Evolutionary conservation across 2,113 vertebrate genomes (phyloP), one percentile per base, ranked within the genome.

Genomic region (Tragelaphus strepsiceros): DNA sequence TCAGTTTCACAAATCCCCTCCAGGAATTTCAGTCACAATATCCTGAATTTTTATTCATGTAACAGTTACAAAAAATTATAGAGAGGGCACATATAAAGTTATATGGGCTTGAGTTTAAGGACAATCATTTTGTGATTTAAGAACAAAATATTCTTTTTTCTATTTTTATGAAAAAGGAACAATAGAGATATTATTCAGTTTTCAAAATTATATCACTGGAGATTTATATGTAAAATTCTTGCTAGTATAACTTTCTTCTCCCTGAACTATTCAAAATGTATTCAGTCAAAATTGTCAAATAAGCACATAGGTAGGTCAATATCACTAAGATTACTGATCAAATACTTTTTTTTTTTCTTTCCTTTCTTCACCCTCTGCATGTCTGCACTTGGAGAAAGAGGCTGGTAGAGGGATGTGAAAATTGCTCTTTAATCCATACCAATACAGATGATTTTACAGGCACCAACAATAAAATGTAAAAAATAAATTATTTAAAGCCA

Each of bases 1-100:
- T 93, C 97, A 97, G 81, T 98, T 97, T 98, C 91, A 98, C 94
- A 98, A 98, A 96, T 95, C 78, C 95, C 97, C 94, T 95, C 97
- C 62, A 98, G 98, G 96, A 97, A 95, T 97, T 98, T 97, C 92
- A 97, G 11, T 98, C 95, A 91, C n/a, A 97, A 92, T 87, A 97
- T 98, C 98, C 97, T 92, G 81, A 97, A 98, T 98, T 95, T 97
- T 7, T 98, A 98, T 98, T 98, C 98, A 97, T 98, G 49, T 16
- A 95, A 56, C 15, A 82, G 49, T 87, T 97, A 74, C 71, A 81
- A 95, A 98, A 90, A 98, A 87, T 96, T 94, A 96, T 92, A 89
- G 15, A 39, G 39, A 96, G 6, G 30, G 6, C 54, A 53, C 59
- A 59, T 77, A 95, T 77, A 96, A 96, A 96, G 49, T 15, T 39